Conservation (phyloP, 2,113 vertebrate genomes). For the Sprattus sprattus region DNA sequence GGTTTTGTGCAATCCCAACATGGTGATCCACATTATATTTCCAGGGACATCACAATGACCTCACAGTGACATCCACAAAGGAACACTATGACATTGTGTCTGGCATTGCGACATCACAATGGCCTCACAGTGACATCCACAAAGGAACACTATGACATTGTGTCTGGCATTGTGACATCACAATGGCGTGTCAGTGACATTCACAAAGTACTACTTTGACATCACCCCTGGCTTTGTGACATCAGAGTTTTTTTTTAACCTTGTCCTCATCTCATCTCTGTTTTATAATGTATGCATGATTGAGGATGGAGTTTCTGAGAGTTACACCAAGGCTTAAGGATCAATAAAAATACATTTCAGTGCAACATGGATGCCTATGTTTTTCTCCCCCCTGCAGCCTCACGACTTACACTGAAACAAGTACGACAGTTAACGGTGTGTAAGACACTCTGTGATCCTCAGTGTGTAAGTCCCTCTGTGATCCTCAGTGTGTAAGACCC, state of each 20-base stretch:
- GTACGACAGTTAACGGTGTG: no score
- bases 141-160: background rate
- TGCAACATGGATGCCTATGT: background rate
- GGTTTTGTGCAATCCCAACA: background rate
- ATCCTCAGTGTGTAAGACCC: no score
- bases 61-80: background rate
- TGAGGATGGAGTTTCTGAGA: conserved; percentile 8
- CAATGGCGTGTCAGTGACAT: background rate
- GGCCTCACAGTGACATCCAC: background rate
- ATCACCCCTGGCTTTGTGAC: conserved; percentile 2
- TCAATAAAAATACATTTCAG: background rate
- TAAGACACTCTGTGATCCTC: no score
- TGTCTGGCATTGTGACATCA: background rate
- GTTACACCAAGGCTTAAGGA: conserved; percentile 16
- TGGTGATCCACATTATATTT: background rate
- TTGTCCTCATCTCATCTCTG: background rate
- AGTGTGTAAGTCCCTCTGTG: no score
- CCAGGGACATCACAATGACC: conserved; percentile 13
- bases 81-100: background rate
- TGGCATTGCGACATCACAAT: background rate
- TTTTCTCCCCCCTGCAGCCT: background rate
- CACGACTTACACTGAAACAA: no score
- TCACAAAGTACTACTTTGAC: background rate
- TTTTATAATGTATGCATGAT: conserved; percentile 17
- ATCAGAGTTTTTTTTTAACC: background rate